Evolutionary conservation across 2,888 invertebrate genomes (phyloP).

Genomic region (Agrochola macilenta): DNA sequence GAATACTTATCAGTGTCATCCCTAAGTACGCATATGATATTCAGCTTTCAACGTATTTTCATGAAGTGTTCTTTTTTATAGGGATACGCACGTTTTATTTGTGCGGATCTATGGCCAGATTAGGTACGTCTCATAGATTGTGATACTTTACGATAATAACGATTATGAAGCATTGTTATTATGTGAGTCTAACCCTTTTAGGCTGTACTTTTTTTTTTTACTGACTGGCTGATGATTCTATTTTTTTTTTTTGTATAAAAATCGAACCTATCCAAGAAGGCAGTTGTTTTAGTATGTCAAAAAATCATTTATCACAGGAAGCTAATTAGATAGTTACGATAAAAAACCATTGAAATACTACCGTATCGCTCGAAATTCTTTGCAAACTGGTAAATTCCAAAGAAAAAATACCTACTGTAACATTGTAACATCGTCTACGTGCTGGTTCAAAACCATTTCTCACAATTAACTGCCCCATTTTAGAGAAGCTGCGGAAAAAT

Average conservation of each 20-base stretch:
- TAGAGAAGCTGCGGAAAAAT: slow-evolving; percentile 41
- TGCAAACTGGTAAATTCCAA: background rate
- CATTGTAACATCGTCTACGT: slow-evolving; percentile 6
- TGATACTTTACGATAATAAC: background rate
- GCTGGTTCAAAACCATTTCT: slow-evolving; percentile 29
- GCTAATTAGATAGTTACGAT: background rate
- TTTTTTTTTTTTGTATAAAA: background rate
- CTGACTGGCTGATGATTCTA: background rate
- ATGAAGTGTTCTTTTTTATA: background rate
- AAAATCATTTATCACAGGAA: background rate
- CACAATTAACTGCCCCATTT: slow-evolving; percentile 47
- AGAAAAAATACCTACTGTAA: slow-evolving; percentile 8
- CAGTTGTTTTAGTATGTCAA: background rate
- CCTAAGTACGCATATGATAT: slow-evolving; percentile 27
- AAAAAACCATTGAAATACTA: background rate
- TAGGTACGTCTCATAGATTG: background rate
- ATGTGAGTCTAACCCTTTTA: background rate
- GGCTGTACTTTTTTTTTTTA: background rate
- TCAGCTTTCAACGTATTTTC: slow-evolving; percentile 29
- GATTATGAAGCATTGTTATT: background rate
- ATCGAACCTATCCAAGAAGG: background rate
- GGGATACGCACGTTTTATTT: background rate
- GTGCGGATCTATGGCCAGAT: too few relatives aligned
- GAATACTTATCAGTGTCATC: slow-evolving; percentile 43
- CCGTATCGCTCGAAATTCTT: background rate